Percentiles rank a stretch among this genome's conserved stretches.
phyloP scores from a whole-genome alignment of 2,797 vertebrate species.

The Macropodus opercularis region DNA sequence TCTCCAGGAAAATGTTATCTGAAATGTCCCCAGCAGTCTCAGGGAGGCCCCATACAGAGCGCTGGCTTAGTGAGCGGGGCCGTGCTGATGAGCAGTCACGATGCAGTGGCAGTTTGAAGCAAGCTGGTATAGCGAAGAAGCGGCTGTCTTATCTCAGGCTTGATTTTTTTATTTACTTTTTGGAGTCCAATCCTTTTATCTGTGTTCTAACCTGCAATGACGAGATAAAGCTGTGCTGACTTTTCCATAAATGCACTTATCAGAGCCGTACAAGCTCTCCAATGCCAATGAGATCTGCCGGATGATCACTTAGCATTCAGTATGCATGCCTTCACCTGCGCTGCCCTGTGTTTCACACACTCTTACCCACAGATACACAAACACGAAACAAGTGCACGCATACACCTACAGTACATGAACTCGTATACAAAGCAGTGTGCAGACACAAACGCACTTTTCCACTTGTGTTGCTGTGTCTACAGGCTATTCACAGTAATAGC shows the following conservation, averaged over 20 bases:
- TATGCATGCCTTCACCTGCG: slow-evolving; percentile 66
- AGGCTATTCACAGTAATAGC: slow-evolving; percentile 75
- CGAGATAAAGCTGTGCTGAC: slow-evolving; percentile 80
- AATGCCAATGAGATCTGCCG: slow-evolving; percentile 77
- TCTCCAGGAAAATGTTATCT: slow-evolving; percentile 60
- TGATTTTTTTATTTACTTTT: slow-evolving; percentile 71
- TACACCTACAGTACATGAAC: slow-evolving; percentile 33
- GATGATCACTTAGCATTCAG: slow-evolving; percentile 74
- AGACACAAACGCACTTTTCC: slow-evolving; percentile 56
- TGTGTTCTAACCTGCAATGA: slow-evolving; percentile 81
- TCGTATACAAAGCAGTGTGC: slow-evolving; percentile 29
- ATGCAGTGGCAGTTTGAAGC: slow-evolving; percentile 53
- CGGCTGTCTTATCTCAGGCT: slow-evolving; percentile 66
- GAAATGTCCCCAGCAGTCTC: slow-evolving; percentile 34
- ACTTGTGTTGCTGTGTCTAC: slow-evolving; percentile 65
- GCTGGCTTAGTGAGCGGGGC: slow-evolving; percentile 48
- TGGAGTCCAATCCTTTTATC: slow-evolving; percentile 77
- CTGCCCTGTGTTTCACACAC: slow-evolving; percentile 53
- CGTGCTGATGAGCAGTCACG: slow-evolving; percentile 58
- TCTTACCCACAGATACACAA: slow-evolving; percentile 49
- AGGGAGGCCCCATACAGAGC: slow-evolving; percentile 50
- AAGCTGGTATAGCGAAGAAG: slow-evolving; percentile 53
- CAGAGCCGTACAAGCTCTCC: slow-evolving; percentile 74
- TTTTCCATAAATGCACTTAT: slow-evolving; percentile 84
- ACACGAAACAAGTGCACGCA: slow-evolving; percentile 40